Conservation (phyloP, 2,888 invertebrate genomes). For the Apotomis turbidana region DNA sequence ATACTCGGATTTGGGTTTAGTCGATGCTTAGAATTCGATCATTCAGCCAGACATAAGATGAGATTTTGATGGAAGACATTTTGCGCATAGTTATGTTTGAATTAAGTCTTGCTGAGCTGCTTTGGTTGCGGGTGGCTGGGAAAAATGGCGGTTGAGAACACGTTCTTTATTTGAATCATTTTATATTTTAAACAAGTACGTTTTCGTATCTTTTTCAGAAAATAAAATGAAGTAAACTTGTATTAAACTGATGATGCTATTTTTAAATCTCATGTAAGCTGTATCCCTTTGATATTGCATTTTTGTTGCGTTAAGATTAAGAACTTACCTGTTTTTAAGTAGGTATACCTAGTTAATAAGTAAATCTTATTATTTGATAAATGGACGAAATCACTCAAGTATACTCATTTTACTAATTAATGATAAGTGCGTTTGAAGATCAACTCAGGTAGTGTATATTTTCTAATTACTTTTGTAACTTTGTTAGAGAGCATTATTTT, state of each 20-base stretch:
- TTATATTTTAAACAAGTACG: not conserved
- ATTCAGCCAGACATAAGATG: constrained; percentile 51
- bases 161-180: constrained; percentile 15
- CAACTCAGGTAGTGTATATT: constrained; percentile 15
- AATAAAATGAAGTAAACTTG: not conserved
- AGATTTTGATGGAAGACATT: constrained; percentile 60
- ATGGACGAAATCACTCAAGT: not conserved
- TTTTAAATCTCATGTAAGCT: not conserved
- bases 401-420: not conserved
- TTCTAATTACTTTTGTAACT: constrained; percentile 5
- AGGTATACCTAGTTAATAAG: not conserved
- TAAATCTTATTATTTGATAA: not conserved
- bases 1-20: constrained; percentile 75
- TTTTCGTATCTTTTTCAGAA: not conserved
- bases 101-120: constrained; percentile 23
- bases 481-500: not conserved
- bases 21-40: constrained; percentile 59
- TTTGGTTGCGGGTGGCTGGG: constrained; percentile 24
- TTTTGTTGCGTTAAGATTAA: too few relatives aligned
- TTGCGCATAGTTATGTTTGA: constrained; percentile 29
- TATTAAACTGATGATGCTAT: not conserved
- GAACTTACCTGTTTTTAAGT: too few relatives aligned
- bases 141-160: constrained; percentile 7
- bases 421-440: constrained; percentile 22
- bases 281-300: not conserved